Percentiles rank a stretch among this genome's conserved stretches.
These are phyloP conservation scores for Clarias platycephalus DNA, from an alignment of 2,797 vertebrate genomes.

Conservation along the genomic window DNA sequence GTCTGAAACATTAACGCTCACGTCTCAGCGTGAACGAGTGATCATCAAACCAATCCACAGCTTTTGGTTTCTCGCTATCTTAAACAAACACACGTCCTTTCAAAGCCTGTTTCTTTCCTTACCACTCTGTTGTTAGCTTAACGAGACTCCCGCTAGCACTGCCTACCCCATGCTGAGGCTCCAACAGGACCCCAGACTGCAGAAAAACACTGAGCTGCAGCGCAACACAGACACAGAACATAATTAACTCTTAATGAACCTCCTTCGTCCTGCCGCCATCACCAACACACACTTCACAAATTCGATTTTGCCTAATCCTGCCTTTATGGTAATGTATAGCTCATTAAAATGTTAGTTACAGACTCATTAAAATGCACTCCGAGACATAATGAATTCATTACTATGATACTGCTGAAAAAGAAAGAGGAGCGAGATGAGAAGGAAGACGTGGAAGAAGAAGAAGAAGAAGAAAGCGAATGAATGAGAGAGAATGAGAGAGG, in stretches of 20 bases:
- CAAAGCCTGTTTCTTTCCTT: slow-evolving; percentile 64
- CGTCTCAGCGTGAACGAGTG: not conserved
- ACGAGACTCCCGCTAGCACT: slow-evolving; percentile 64
- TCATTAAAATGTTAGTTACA: slow-evolving; percentile 96
- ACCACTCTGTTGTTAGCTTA: slow-evolving; percentile 68
- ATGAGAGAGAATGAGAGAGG: slow-evolving; percentile 62
- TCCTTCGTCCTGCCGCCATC: slow-evolving; percentile 68
- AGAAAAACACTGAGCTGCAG: slow-evolving; percentile 64
- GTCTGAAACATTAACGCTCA: not conserved
- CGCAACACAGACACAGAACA: slow-evolving; percentile 72
- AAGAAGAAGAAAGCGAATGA: slow-evolving; percentile 63
- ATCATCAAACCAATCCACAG: not conserved
- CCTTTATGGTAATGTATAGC: slow-evolving; percentile 90
- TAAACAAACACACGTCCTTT: slow-evolving; percentile 43
- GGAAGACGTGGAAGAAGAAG: slow-evolving; percentile 70
- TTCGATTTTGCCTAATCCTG: slow-evolving; percentile 88
- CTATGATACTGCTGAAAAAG: slow-evolving; percentile 84
- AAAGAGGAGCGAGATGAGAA: slow-evolving; percentile 68
- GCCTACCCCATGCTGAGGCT: slow-evolving; percentile 65
- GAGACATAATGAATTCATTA: slow-evolving; percentile 94
- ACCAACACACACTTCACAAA: slow-evolving; percentile 69
- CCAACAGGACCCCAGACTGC: slow-evolving; percentile 64
- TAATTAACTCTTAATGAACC: slow-evolving; percentile 91
- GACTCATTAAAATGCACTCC: slow-evolving; percentile 93
- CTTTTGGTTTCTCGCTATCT: not conserved